Evolutionary conservation across 2,888 invertebrate species (phyloP).

Genomic region (Drosophila affinis): DNA sequence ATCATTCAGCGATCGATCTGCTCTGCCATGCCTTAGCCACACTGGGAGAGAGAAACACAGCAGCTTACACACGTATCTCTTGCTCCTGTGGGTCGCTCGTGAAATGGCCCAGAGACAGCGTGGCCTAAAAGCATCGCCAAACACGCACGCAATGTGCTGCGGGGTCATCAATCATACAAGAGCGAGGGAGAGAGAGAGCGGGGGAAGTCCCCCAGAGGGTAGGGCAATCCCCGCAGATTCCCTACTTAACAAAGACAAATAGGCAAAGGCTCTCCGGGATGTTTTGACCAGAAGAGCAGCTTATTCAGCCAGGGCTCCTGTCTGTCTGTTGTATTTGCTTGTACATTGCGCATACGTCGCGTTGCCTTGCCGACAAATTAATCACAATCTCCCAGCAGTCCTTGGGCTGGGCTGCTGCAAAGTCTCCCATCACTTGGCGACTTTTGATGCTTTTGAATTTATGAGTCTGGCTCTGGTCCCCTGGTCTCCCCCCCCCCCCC

Average conservation of each 20-base stretch:
- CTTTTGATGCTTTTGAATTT: constrained; percentile 49
- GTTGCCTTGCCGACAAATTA: constrained; percentile 57
- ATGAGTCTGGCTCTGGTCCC: constrained; percentile 38
- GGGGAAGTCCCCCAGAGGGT: neutral
- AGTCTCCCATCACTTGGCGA: constrained; percentile 54
- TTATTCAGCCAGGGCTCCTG: constrained; percentile 1
- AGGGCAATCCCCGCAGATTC: neutral
- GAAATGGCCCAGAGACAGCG: constrained; percentile 55
- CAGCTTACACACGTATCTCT: neutral
- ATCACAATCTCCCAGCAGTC: constrained; percentile 56
- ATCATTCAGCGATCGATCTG: neutral
- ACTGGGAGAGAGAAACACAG: neutral
- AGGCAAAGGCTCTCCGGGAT: constrained; percentile 45
- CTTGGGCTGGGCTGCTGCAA: constrained; percentile 29
- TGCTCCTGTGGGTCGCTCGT: constrained; percentile 43
- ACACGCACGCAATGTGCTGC: constrained; percentile 45
- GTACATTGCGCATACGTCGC: constrained; percentile 64
- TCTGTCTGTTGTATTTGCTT: constrained; percentile 27
- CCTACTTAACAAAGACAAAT: constrained; percentile 68
- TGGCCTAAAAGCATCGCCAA: constrained; percentile 49
- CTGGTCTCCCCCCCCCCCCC: no score
- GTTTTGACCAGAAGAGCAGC: constrained; percentile 42
- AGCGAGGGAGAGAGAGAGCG: neutral
- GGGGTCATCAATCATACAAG: constrained; percentile 64
- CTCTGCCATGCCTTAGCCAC: neutral